Evolutionary conservation across 2,797 vertebrate genomes (phyloP), one percentile per base, ranked within the genome.

Genomic region (Clarias platycephalus): DNA sequence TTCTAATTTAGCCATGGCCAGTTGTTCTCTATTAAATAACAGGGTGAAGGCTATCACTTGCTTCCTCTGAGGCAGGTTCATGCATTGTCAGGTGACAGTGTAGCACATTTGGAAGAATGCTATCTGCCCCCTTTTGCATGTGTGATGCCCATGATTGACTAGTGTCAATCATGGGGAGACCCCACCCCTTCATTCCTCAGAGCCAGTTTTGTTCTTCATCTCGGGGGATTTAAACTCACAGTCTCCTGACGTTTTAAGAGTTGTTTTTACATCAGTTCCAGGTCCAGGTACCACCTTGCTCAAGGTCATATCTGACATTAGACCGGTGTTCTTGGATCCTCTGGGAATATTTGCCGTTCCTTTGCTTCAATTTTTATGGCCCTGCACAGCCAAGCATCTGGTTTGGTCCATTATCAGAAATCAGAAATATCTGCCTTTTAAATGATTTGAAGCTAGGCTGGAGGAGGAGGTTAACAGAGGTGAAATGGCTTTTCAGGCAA

Each of bases 221-320:
- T 53, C 49, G 0, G 3, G 6, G 31, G 77, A 55, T 79, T 79
- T 24, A 44, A 16, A n/a, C 55, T 63, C 10, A 4, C 3, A 12
- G 37, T 62, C 58, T n/a, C 16, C 15, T 8, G 26, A 53, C n/a
- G 20, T 80, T 64, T 20, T 28, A 5, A 13, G 9, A n/a, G 40
- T 31, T 53, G 18, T 62, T 16, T 12, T 70, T 53, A 81, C 49
- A 70, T 57, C 12, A 26, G 80, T 58, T 44, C 26, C 68, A 80
- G 16, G 10, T 44, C n/a, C 77, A 60, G 68, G 62, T 26, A 12
- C 71, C 80, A 84, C 82, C 83, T 83, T 86, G 31, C 24, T 31
- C 80, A 83, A 83, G 63, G 83, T 88, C 87, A 88, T 58, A 60
- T 40, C 34, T 83, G 64, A 86, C 70, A 37, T 81, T 60, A 78